phyloP scores from a whole-genome alignment of 2,888 invertebrate genomes.

The Tenthredo notha region DNA sequence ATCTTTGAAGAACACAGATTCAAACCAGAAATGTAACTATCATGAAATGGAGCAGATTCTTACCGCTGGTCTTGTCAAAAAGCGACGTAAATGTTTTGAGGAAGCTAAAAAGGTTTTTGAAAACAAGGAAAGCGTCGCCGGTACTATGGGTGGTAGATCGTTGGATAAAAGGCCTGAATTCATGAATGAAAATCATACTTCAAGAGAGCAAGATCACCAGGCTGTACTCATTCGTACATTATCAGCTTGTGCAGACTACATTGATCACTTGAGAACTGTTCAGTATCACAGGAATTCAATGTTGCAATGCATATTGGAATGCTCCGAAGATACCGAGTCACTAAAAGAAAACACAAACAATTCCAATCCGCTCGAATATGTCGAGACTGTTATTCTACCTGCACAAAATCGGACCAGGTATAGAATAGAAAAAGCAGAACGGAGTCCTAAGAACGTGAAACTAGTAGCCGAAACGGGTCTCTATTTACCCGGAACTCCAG shows the following conservation, averaged over 20 bases:
- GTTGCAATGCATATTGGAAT: slow-evolving; percentile 27
- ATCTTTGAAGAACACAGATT: neutral
- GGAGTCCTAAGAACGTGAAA: neutral
- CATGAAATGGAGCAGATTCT: slow-evolving; percentile 66
- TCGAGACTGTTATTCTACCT: slow-evolving; percentile 1
- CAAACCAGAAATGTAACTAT: neutral
- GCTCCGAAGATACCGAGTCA: neutral
- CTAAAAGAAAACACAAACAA: neutral
- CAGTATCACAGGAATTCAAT: neutral
- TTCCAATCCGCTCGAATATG: neutral
- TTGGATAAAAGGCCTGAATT: slow-evolving; percentile 54
- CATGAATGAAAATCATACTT: slow-evolving; percentile 37
- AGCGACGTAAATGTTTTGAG: slow-evolving; percentile 72
- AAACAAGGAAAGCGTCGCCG: neutral
- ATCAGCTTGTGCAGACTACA: slow-evolving; percentile 66
- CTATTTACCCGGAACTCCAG: slow-evolving; percentile 4
- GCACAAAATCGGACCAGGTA: neutral
- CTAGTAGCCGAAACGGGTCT: neutral
- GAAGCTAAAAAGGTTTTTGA: slow-evolving; percentile 63
- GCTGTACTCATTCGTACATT: slow-evolving; percentile 67
- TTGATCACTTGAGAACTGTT: neutral
- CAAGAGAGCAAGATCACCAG: slow-evolving; percentile 54
- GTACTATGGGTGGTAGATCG: slow-evolving; percentile 11
- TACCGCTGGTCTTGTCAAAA: slow-evolving; percentile 67
- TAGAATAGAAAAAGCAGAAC: neutral